Conservation (phyloP, 2,113 vertebrate genomes). For the Trichomycterus rosablanca region DNA sequence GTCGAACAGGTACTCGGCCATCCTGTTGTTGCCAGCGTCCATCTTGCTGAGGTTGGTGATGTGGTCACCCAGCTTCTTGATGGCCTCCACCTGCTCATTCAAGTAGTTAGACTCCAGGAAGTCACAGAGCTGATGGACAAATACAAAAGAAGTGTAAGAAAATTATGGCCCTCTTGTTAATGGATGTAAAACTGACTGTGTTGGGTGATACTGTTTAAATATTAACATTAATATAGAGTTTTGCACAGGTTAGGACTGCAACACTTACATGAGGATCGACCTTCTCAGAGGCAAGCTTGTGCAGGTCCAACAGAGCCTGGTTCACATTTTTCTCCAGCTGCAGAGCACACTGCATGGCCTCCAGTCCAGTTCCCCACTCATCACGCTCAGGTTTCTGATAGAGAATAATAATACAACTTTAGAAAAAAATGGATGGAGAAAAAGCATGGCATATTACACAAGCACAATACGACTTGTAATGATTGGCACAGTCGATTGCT, state of each 20-base stretch:
- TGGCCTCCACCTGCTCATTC: slow-evolving; percentile 90
- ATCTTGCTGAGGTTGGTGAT: slow-evolving; percentile 70
- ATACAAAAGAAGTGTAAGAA: no score
- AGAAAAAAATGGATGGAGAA: no score
- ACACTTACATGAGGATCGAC: slow-evolving; percentile 73
- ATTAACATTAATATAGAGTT: no score
- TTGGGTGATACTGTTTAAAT: no score
- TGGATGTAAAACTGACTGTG: no score
- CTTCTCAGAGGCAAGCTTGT: slow-evolving; percentile 64
- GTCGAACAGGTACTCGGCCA: slow-evolving; percentile 96
- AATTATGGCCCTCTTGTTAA: no score
- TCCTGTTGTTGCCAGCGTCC: slow-evolving; percentile 67
- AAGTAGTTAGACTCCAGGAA: slow-evolving; percentile 93
- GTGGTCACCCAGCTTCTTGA: slow-evolving; percentile 85
- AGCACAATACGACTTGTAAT: no score
- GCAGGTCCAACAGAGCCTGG: slow-evolving; percentile 77
- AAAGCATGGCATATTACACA: no score
- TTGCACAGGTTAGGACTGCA: no score
- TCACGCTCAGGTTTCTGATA: slow-evolving; percentile 72
- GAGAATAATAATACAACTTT: background rate
- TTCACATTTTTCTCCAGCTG: slow-evolving; percentile 79
- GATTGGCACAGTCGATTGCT: no score
- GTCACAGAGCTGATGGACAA: slow-evolving; percentile 69
- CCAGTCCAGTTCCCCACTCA: slow-evolving; percentile 73
- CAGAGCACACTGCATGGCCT: slow-evolving; percentile 74